These are phyloP conservation scores for Muntiacus reevesi DNA, from an alignment of 2,113 vertebrate genomes.

Conservation along the genomic window DNA sequence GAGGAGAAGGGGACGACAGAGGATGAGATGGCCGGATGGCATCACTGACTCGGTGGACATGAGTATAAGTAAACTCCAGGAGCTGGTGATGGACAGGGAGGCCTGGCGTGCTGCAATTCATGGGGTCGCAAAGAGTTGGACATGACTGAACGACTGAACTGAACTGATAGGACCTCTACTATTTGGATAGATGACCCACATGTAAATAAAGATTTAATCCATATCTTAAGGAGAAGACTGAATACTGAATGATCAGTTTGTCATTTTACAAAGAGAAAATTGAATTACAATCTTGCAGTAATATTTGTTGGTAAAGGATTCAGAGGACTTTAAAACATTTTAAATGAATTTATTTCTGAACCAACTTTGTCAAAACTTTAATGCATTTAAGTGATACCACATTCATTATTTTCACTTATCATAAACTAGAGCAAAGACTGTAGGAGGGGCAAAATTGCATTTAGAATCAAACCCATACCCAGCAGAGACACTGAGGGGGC, in stretches of 20 bases:
- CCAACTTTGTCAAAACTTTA: background rate
- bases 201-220: background rate
- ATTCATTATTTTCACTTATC: background rate
- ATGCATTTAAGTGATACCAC: background rate
- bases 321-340: background rate
- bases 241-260: background rate
- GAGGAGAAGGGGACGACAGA: too few relatives aligned
- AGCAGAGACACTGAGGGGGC: background rate
- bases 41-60: too few relatives aligned
- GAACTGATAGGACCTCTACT: background rate
- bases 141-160: too few relatives aligned
- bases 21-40: too few relatives aligned
- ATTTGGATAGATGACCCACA: background rate
- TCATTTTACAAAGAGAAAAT: background rate
- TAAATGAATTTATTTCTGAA: background rate
- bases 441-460: background rate
- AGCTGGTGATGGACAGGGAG: too few relatives aligned
- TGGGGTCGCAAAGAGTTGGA: too few relatives aligned
- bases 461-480: background rate
- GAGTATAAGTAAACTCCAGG: too few relatives aligned
- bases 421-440: background rate
- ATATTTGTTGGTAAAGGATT: background rate
- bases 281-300: background rate
- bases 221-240: background rate
- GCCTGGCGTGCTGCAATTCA: too few relatives aligned